Conservation (phyloP, 2,888 invertebrate genomes). For the Drosophila quasianomalipes region DNA sequence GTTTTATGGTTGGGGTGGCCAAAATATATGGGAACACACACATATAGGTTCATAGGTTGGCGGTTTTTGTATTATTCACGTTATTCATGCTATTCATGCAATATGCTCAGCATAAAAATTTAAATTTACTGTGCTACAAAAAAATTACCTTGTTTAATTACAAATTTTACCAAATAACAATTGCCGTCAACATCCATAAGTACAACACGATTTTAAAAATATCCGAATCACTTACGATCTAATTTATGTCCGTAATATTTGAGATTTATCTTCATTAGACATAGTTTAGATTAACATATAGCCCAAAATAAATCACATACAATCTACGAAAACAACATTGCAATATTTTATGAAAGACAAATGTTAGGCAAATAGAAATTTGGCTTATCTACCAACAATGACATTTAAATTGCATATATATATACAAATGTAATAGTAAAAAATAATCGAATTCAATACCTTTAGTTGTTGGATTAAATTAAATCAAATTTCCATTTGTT, state of each 20-base stretch:
- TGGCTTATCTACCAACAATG: background rate
- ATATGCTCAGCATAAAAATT: constrained; percentile 7
- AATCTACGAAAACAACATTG: background rate
- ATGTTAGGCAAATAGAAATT: background rate
- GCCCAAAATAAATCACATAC: constrained; percentile 18
- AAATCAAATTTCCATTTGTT: background rate
- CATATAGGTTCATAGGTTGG: constrained; percentile 11
- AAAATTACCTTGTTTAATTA: constrained; percentile 28
- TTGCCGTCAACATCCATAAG: constrained; percentile 3
- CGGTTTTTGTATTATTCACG: constrained; percentile 5
- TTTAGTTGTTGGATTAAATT: background rate
- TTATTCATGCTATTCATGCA: constrained; percentile 11
- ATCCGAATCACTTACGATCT: constrained; percentile 7
- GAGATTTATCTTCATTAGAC: constrained; percentile 31
- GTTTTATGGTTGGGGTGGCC: constrained; percentile 52
- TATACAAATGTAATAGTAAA: background rate
- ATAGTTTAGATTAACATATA: constrained; percentile 10
- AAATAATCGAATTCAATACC: background rate
- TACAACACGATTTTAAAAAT: background rate
- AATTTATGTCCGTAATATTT: constrained; percentile 14
- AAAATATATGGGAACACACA: constrained; percentile 39
- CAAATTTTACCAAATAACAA: constrained; percentile 1
- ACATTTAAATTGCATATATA: background rate
- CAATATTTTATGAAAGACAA: background rate
- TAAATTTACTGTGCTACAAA: constrained; percentile 12